Base-by-base conservation (phyloP, 2,797 vertebrate species). In the Poliocrania exsul region DNA sequence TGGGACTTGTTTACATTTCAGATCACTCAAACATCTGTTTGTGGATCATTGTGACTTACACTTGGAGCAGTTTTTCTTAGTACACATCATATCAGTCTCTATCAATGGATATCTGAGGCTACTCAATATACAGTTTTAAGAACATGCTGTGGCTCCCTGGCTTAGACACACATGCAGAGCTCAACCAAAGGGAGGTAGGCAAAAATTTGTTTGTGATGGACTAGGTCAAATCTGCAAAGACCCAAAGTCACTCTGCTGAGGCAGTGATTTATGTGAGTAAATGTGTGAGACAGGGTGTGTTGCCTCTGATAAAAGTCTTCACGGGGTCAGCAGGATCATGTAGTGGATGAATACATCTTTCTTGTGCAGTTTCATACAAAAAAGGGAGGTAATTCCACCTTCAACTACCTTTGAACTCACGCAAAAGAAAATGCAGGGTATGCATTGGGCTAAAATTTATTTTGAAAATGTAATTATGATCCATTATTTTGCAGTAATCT, bases 271-370 rank as follows among this genome's bases (percentile, higher is more conserved):
- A 58, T 1, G 29, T 33, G 42, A 86, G 25, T 47, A 23, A 49
- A 25, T 0, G 1, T 13, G 33, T 0, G 2, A 64, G 57, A 58
- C 4, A 5, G 2, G 12, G 20, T 21, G 12, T 5, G 25, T 23
- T 54, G 23, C 44, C 53, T 37, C 57, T 18, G 33, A 14, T 13
- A 57, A 61, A 81, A 42, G 28, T 35, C 66, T 65, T 46, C 9
- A 19, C 9, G 5, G 28, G 23, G 47, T 66, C 47, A 37, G 15
- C 25, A 70, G 84, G 28, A 83, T 28, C 24, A 9, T 2, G 31
- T n/a, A 29, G 28, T n/a, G 29, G 25, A 31, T 75, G 18, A 80
- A 42, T 26, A 13, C 15, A 23, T 49, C 72, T 46, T 72, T 42
- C 81, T 71, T 42, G 40, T 29, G 40, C 37, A 29, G 23, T 24